These are phyloP conservation scores for Drosophila nigromelanica DNA, from an alignment of 1,140 invertebrate genomes.

Conservation along the genomic window DNA sequence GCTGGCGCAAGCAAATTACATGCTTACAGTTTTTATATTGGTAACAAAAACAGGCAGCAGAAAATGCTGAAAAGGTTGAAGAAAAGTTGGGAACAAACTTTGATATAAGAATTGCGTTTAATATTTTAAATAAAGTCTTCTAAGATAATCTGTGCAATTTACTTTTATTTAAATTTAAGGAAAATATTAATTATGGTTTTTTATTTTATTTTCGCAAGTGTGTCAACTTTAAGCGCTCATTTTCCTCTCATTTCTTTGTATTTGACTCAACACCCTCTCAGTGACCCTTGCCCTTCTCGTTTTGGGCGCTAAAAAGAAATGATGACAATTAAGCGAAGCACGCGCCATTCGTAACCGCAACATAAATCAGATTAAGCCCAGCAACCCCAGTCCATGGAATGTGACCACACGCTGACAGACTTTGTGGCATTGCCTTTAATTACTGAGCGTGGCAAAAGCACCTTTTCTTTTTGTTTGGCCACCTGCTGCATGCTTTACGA, in stretches of 20 bases:
- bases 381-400: not conserved
- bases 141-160: no score
- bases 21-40: no score
- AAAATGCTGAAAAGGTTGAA: no score
- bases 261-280: not conserved
- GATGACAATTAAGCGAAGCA: constrained; percentile 69
- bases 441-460: constrained; percentile 45
- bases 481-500: constrained; percentile 69
- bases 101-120: no score
- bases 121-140: no score
- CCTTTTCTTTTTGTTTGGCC: constrained; percentile 30
- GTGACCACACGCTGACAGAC: constrained; percentile 49
- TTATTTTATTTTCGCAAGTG: no score
- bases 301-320: constrained; percentile 62
- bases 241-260: not conserved
- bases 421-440: constrained; percentile 74
- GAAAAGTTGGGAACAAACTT: no score
- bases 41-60: no score
- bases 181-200: no score
- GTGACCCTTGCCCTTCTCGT: not conserved
- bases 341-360: constrained; percentile 46
- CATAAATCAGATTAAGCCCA: constrained; percentile 63
- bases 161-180: no score
- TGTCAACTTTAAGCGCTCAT: no score
- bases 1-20: no score